These are phyloP conservation scores for Steinernema khuongi DNA, from an alignment of 1,140 invertebrate species.

Conservation along the genomic window DNA sequence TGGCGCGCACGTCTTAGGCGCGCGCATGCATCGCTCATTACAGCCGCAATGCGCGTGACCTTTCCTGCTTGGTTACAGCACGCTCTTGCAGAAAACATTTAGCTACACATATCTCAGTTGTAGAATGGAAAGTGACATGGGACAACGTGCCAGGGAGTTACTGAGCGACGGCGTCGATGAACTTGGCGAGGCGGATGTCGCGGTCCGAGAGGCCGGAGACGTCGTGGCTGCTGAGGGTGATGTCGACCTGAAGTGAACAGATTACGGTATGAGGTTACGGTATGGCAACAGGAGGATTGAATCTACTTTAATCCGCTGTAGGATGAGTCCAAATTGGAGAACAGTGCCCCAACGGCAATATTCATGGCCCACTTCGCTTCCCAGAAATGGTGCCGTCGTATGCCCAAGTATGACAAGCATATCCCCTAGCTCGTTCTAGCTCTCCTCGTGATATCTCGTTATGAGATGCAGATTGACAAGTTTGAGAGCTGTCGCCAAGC, in stretches of 20 bases:
- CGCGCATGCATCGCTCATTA: background rate
- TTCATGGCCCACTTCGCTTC: background rate
- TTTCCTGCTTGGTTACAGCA: background rate
- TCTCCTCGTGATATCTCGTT: too few species aligned
- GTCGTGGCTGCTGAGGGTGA: constrained; percentile 39
- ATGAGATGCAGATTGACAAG: too few species aligned
- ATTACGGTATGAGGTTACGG: background rate
- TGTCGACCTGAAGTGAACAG: constrained; percentile 38
- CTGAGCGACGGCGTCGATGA: constrained; percentile 34
- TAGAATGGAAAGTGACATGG: background rate
- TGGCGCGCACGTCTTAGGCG: background rate
- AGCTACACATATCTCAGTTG: background rate
- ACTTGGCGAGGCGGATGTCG: constrained; percentile 38
- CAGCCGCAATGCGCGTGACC: background rate
- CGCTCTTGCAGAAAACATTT: background rate
- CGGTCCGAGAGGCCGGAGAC: constrained; percentile 36
- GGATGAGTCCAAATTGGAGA: background rate
- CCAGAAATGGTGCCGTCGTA: too few species aligned
- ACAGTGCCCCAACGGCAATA: background rate
- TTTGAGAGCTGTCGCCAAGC: too few species aligned
- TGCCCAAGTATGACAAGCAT: too few species aligned
- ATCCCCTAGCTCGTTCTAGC: too few species aligned
- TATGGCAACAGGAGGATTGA: background rate
- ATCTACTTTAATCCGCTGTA: background rate
- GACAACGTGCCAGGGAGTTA: background rate